Base-by-base conservation (phyloP, 2,113 vertebrate genomes). In the Solenodon paradoxus region DNA sequence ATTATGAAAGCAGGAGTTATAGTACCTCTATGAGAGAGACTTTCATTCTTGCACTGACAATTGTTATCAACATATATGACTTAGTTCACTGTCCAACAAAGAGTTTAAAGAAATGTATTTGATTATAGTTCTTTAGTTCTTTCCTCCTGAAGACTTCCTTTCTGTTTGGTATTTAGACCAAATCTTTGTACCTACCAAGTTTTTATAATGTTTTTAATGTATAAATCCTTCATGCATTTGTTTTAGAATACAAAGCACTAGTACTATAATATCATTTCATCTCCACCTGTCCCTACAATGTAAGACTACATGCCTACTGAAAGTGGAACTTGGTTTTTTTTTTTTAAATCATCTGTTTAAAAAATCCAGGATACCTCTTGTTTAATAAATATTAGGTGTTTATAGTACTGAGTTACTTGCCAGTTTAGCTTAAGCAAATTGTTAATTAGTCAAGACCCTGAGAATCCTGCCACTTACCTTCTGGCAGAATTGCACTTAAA, bases 381-480 rank as follows among this genome's bases (percentile, higher is more conserved):
- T 92, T 92, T 84, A 68, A 74, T 92, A 75, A 92, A 35, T 80
- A 83, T 45, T 80, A 77, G 24, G 7, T 53, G 1, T 81, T 83
- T 87, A 71, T 86, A 68, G 12, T 42, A 30, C 35, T 83, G 57
- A 92, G 15, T 42, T 91, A 71, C 38, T 90, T 81, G 40, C 32
- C 32, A 77, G 26, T 74, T 89, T 79, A 87, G 40, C 40, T 71
- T 66, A 63, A 69, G 38, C 55, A 90, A 93, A 88, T 53, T 96
- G 77, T 93, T 82, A 77, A 88, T 83, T 95, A 79, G 15, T 11
- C 28, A 92, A 95, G 57, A 87, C n/a, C 22, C 45, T 80, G 59
- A 95, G 47, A 92, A 84, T 66, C 87, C 42, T 90, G 38, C 40
- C 32, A 90, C 9, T 83, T 80, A 75, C 13, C 80, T 90, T 90